Conservation (phyloP, 2,113 vertebrate species). For the Ceratotherium simum region DNA sequence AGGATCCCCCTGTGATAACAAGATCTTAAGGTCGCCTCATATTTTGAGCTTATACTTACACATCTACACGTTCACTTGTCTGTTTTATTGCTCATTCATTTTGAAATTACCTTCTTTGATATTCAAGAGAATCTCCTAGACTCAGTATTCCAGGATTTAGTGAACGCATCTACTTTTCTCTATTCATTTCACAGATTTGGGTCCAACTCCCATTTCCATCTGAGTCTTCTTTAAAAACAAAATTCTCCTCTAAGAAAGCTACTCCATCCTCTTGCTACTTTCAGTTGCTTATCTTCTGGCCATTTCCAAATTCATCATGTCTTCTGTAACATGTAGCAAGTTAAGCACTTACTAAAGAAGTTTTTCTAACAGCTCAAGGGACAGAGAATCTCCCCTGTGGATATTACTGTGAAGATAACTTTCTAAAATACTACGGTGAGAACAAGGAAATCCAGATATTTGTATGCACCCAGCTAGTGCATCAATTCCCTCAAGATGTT, state of each 20-base stretch:
- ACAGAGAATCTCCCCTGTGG: not conserved
- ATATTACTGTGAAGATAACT: not conserved
- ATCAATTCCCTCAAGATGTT: not conserved
- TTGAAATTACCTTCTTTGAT: not conserved
- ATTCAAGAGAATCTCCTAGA: not conserved
- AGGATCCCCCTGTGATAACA: not conserved
- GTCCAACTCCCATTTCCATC: not conserved
- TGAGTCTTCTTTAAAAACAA: not conserved
- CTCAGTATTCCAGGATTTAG: not conserved
- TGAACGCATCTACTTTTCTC: not conserved
- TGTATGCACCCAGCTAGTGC: not conserved
- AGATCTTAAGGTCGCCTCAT: not conserved
- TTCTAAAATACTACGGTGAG: not conserved
- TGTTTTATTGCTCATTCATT: not conserved
- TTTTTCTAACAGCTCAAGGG: not conserved
- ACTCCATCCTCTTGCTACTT: not conserved
- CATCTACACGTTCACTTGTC: not conserved
- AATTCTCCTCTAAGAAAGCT: not conserved
- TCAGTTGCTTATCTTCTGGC: not conserved
- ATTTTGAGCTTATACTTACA: not conserved
- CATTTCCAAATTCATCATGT: not conserved
- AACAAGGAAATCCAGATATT: not conserved
- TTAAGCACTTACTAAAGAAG: not conserved
- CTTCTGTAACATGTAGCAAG: not conserved
- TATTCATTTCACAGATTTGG: not conserved